Percentiles rank a stretch among this genome's conserved stretches.
These are phyloP conservation scores for Apostichopus parvimensis DNA, from an alignment of 35 echinoderm and acorn worm species.

Conservation along the genomic window DNA sequence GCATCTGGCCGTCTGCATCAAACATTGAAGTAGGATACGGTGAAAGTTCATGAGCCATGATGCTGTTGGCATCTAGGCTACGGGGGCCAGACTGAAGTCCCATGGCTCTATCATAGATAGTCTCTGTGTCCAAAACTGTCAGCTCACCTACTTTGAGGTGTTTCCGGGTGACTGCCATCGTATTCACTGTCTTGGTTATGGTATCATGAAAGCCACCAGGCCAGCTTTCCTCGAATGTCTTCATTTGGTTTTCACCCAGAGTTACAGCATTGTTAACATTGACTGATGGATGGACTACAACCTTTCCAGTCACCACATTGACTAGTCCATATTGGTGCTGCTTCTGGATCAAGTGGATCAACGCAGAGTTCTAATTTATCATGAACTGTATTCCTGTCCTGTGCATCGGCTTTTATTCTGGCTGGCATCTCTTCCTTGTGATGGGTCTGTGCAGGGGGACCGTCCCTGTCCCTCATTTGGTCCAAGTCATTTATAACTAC, in stretches of 20 bases:
- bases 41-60: no score
- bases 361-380: constrained; percentile 58
- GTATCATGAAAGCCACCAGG: constrained; percentile 55
- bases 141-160: constrained; percentile 23
- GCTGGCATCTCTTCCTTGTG: constrained; percentile 45
- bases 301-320: constrained; percentile 26
- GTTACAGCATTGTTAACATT: constrained; percentile 58
- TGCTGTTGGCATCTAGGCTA: no score
- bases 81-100: no score
- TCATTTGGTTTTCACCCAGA: constrained; percentile 42
- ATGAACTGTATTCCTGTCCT: constrained; percentile 8
- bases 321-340: constrained; percentile 60
- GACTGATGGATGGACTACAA: constrained; percentile 27
- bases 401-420: constrained; percentile 28
- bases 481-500: constrained; percentile 2
- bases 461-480: neutral
- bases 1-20: no score
- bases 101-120: constrained; percentile 30
- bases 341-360: constrained; percentile 36
- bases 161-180: constrained; percentile 47
- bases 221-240: constrained; percentile 32
- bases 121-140: constrained; percentile 60
- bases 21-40: no score
- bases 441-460: neutral
- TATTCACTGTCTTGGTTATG: constrained; percentile 52